Conservation (phyloP, 1,140 invertebrate genomes). For the Coboldia fuscipes region DNA sequence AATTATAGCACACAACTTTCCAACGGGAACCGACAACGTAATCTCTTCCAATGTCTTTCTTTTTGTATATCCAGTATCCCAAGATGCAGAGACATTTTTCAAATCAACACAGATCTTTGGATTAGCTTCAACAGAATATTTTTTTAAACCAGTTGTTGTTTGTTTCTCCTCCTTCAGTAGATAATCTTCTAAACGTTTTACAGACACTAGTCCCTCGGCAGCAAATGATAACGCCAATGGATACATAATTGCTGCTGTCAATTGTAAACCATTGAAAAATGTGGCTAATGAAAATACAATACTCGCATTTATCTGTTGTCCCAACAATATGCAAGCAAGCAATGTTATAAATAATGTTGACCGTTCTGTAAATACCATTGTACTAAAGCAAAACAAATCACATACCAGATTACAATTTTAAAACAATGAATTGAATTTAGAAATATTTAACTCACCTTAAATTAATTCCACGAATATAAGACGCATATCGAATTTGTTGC, state of each 20-base stretch:
- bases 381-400: conserved; percentile 5
- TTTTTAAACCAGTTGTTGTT: neutral
- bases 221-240: conserved; percentile 43
- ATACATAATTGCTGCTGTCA: conserved; percentile 42
- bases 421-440: too few species aligned
- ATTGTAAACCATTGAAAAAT: conserved; percentile 43
- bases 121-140: neutral
- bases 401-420: too few species aligned
- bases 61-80: conserved; percentile 25
- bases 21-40: conserved; percentile 32
- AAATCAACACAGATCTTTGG: conserved; percentile 21
- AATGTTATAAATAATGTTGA: conserved; percentile 51
- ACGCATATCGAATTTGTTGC: conserved; percentile 36
- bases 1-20: conserved; percentile 48
- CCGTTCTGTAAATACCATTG: conserved; percentile 47
- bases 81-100: conserved; percentile 28
- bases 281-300: conserved; percentile 46
- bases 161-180: conserved; percentile 34
- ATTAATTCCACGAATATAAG: conserved; percentile 48
- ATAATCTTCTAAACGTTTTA: conserved; percentile 39
- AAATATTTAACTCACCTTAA: conserved; percentile 23
- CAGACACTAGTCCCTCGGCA: conserved; percentile 41
- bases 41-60: conserved; percentile 31
- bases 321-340: conserved; percentile 39
- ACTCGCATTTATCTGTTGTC: conserved; percentile 41